Base-by-base conservation (phyloP, 2,113 vertebrate species). In the Gallinago undulata region DNA sequence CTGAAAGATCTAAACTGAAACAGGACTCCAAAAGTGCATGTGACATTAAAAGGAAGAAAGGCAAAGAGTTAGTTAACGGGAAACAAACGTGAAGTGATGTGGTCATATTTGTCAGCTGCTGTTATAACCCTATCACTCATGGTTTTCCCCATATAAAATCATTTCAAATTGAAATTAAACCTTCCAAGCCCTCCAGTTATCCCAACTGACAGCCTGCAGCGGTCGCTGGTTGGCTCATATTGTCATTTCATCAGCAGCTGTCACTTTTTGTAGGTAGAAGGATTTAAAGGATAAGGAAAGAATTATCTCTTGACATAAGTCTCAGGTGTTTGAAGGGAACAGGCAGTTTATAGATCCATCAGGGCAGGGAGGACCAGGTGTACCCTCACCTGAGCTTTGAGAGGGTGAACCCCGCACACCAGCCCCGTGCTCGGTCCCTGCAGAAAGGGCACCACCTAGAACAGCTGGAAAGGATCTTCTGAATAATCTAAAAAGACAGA, bases 51-150 rank as follows among this genome's bases (percentile, higher is more conserved):
- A 75, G 74, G 66, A 63, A 78, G 66, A 55, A 64, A 91, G 60
- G 77, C 8, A 51, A 31, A 15, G 90, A 64, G 66, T 55, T 63
- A 31, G 64, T 75, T 87, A 82, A 75, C 0, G 3, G 37, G 77
- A 48, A 75, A 47, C 70, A 91, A 70, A 91, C 2, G 1, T 14
- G 63, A 53, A 74, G 73, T 37, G 90, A 64, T 68, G 53, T 8
- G 74, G 87, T 60, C 6, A 1, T 73, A 11, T 91, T 76, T 94
- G 96, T 95, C 94, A 96, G 84, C 84, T 84, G 90, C 60, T 74
- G 73, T 75, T 89, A 60, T 33, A 87, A 89, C 82, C 90, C 82
- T 2, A 33, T 60, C 33, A 6, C 90, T 93, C 87, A 59, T 1
- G 8, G 30, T 31, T 89, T 81, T 41, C 57, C 57, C 81, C 57